Percentiles rank a stretch among this genome's conserved stretches.
These are phyloP conservation scores for Staurois parvus DNA, from an alignment of 2,797 vertebrate species.

Conservation along the genomic window DNA sequence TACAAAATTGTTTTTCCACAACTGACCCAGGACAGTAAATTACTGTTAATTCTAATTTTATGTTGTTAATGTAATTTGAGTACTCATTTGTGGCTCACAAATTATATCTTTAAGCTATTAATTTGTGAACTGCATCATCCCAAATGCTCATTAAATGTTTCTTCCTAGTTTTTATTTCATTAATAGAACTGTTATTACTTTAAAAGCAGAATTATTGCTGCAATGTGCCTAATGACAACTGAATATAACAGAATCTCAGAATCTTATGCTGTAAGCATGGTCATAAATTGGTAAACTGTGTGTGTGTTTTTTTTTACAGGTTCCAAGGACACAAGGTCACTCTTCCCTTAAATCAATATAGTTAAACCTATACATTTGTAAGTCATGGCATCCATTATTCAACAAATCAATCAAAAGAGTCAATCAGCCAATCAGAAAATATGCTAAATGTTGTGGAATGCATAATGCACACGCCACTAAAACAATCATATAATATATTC, in stretches of 20 bases:
- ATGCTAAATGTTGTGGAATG: not conserved
- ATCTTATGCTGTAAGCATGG: not conserved
- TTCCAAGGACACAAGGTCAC: slow-evolving; percentile 38
- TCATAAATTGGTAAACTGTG: not conserved
- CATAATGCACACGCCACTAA: not conserved
- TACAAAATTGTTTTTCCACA: not conserved
- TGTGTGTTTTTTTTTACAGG: not conserved
- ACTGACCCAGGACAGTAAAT: slow-evolving; percentile 21
- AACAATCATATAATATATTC: too few relatives aligned
- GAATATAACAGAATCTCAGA: not conserved
- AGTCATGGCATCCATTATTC: slow-evolving; percentile 52
- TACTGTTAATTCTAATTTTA: slow-evolving; percentile 6
- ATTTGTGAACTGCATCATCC: slow-evolving; percentile 32
- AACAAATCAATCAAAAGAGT: slow-evolving; percentile 43
- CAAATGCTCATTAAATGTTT: not conserved
- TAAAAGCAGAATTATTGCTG: not conserved
- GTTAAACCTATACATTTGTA: slow-evolving; percentile 37
- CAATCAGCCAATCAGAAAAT: slow-evolving; percentile 34
- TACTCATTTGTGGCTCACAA: slow-evolving; percentile 25
- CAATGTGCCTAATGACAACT: not conserved
- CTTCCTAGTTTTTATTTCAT: slow-evolving; percentile 7
- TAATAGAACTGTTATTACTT: not conserved
- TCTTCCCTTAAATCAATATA: slow-evolving; percentile 34
- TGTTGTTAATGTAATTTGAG: slow-evolving; percentile 21
- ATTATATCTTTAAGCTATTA: slow-evolving; percentile 33